Evolutionary conservation across 2,797 vertebrate genomes (phyloP).

Genomic region (Ibycter americanus): DNA sequence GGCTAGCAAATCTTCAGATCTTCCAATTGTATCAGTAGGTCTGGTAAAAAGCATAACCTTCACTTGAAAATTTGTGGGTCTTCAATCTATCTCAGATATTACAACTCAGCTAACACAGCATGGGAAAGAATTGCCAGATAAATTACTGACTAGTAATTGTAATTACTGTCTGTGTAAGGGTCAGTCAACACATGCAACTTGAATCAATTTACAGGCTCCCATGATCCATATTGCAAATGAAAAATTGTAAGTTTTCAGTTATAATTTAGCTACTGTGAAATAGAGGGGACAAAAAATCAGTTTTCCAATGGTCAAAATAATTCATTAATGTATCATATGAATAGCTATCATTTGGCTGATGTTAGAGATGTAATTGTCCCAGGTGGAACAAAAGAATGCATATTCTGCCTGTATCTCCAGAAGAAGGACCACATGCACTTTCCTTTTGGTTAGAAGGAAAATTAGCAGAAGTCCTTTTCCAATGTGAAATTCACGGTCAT

Average conservation of each 20-base stretch:
- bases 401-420: neutral
- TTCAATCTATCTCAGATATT: neutral
- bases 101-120: neutral
- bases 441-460: neutral
- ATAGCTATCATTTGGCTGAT: neutral
- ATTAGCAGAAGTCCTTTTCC: neutral
- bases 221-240: neutral
- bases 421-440: neutral
- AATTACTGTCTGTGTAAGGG: neutral
- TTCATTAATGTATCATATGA: neutral
- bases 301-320: neutral
- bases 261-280: neutral
- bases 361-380: neutral
- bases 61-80: neutral
- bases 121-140: neutral
- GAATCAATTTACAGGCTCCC: constrained; percentile 2
- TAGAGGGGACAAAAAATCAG: neutral
- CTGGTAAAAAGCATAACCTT: neutral
- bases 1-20: neutral
- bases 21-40: neutral
- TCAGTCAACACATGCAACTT: constrained; percentile 31
- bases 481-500: neutral
- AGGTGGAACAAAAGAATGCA: neutral
- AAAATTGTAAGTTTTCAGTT: neutral
- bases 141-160: neutral